Base-by-base conservation (phyloP, 2,797 vertebrate genomes). In the Luscinia megarhynchos region DNA sequence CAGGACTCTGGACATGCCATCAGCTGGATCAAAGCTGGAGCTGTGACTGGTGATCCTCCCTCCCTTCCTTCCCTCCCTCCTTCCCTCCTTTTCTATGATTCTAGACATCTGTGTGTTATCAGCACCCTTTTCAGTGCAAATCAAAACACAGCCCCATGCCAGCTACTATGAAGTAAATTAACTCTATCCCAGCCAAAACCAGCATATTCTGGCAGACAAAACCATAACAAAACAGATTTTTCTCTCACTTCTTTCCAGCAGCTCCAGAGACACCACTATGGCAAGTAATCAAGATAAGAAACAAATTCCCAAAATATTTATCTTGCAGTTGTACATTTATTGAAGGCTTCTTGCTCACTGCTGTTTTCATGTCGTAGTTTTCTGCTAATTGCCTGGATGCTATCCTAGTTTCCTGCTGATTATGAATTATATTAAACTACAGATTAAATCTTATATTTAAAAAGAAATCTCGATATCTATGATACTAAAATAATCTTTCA, bases 221-320 rank as follows among this genome's bases (percentile, higher is more conserved):
- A 54, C 4, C 51, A 50, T 1, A 76, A 38, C 7, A 76, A 29
- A 70, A 40, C 18, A 66, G 26, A 22, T 51, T 93, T 87, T 89
- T 38, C 21, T 84, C 27, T 79, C 41, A 62, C 41, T 61, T 90
- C 27, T 89, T 88, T 79, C 84, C 26, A 63, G 41, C 11, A 57
- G 29, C 32, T 67, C 27, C 43, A 63, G 58, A 92, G 55, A 73
- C 73, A 84, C 10, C 55, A 76, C 32, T 61, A 53, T 23, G 21
- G 43, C 24, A 89, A 87, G 89, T 78, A 94, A 91, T 84, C 86
- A 81, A 72, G 45, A 85, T 63, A 87, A 88, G 22, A 11, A 81
- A 69, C 22, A 74, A 83, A 72, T 68, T 76, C 8, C 41, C 58
- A 13, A 83, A 54, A 89, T 91, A 74, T 91, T 92, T 89, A 40